Evolutionary conservation across 2,797 vertebrate species (phyloP), one percentile per base, ranked within the genome.

Genomic region (Etheostoma perlongum): DNA sequence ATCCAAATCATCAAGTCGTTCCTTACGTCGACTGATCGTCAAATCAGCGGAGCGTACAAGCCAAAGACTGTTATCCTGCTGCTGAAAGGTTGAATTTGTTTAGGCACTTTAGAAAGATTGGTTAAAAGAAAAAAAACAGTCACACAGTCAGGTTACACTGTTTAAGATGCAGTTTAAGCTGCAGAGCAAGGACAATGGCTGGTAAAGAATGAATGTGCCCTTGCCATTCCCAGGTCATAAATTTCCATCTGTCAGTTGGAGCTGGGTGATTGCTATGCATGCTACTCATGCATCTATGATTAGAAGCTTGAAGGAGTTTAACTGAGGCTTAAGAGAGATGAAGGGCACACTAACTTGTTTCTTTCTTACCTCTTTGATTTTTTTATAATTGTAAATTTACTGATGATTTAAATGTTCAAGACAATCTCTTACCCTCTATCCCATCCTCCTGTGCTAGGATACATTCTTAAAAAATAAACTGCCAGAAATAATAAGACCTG

Each of bases 181-280:
- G 25, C 72, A 73, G 23, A 51, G 19, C 23, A 46, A 63, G 53
- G 46, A 68, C 66, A 58, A n/a, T 36, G 4, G 44, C 25, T 8
- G 18, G 12, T 16, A 59, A 25, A 46, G 48, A 55, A 52, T 40
- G 46, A 30, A 27, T 55, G 67, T 67, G 74, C 62, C 72, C 76
- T 74, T 78, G 69, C 74, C 52, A 12, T 76, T 57, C 54, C 33
- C 18, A 10, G 67, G 65, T 78, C 74, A 63, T n/a, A 63, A 53
- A 76, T 84, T 85, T 83, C 67, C 74, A 69, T 78, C 64, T 68
- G 63, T 76, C 59, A 65, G 58, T 61, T 71, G 59, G 61, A 82
- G 69, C 53, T 5, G 53, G 30, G 58, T 36, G 40, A 81, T 48
- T 74, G 67, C 64, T 74, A 68, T 57, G 72, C 64, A 74, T 74